phyloP scores from a whole-genome alignment of 2,113 vertebrate species.

The Heterotilapia buettikoferi region DNA sequence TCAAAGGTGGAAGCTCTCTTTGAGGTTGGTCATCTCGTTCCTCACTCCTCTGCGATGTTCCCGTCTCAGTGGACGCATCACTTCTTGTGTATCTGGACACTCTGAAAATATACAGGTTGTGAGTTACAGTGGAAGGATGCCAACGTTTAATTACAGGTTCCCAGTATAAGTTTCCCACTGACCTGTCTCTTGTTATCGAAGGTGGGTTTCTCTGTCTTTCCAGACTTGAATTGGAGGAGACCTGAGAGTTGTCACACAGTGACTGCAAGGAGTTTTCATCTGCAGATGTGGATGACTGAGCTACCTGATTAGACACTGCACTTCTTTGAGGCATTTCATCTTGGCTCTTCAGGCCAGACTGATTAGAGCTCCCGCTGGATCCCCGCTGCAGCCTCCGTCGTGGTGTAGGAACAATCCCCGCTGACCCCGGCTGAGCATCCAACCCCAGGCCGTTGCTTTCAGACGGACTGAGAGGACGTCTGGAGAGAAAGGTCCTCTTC shows the following conservation, averaged over 20 bases:
- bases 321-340: conserved; percentile 6
- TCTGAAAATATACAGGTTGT: conserved; percentile 55
- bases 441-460: conserved; percentile 47
- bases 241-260: neutral
- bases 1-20: neutral
- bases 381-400: conserved; percentile 74
- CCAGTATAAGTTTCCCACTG: conserved; percentile 30
- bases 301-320: neutral
- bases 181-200: conserved; percentile 15
- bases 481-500: conserved; percentile 79
- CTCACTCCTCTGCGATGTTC: neutral
- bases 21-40: neutral
- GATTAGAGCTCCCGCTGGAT: conserved; percentile 79
- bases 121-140: conserved; percentile 40
- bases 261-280: conserved; percentile 7
- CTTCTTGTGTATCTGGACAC: neutral
- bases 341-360: conserved; percentile 56
- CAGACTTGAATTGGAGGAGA: neutral
- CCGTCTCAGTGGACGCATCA: neutral
- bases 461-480: conserved; percentile 17
- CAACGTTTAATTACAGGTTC: conserved; percentile 68
- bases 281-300: neutral
- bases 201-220: conserved; percentile 2
- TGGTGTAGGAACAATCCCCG: conserved; percentile 32
- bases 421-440: conserved; percentile 30